These are phyloP conservation scores for Cinara cedri DNA, from an alignment of 2,888 invertebrate species.

Conservation along the genomic window DNA sequence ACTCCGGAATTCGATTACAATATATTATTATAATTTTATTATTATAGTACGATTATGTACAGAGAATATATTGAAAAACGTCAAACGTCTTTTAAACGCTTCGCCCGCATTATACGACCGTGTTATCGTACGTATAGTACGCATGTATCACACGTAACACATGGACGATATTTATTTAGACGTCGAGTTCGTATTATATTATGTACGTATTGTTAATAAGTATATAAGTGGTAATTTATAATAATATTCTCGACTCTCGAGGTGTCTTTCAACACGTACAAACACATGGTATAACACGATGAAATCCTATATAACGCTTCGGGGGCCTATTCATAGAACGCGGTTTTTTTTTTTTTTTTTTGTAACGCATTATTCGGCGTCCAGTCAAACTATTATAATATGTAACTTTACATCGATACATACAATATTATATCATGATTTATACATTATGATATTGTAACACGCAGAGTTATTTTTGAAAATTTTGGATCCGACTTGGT, in stretches of 20 bases:
- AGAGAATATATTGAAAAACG: no score
- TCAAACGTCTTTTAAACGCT: constrained; percentile 11
- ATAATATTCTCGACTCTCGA: constrained; percentile 23
- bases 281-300: constrained; percentile 34
- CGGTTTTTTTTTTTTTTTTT: no score
- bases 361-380: constrained; percentile 8
- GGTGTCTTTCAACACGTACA: constrained; percentile 25
- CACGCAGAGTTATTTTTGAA: no score
- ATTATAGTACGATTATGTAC: no score
- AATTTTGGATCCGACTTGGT: no score
- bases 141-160: constrained; percentile 2
- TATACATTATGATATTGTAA: background rate
- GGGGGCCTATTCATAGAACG: constrained; percentile 35
- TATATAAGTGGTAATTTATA: constrained; percentile 40
- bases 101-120: background rate
- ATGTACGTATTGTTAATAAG: constrained; percentile 22
- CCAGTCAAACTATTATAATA: no score
- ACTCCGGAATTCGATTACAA: background rate
- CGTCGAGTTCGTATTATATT: constrained; percentile 27
- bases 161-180: constrained; percentile 42
- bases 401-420: background rate
- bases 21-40: no score
- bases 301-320: constrained; percentile 12
- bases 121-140: no score
- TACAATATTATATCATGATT: background rate